Evolutionary conservation across 2,113 vertebrate species (phyloP).

Genomic region (Axis porcinus): DNA sequence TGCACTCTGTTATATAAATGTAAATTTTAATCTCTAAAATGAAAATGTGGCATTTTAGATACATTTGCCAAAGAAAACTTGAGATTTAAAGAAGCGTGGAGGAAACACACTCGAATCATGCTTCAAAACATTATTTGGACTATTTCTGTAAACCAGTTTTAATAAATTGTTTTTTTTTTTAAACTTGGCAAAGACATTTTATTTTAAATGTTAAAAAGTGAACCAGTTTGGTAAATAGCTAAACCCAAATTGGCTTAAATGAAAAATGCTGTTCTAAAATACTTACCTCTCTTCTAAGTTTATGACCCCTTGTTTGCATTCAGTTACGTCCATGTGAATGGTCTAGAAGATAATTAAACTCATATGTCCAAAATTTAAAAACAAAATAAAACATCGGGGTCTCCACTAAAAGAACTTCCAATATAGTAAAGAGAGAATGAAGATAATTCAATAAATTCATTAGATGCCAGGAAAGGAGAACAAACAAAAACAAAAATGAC

Average conservation of each 20-base stretch:
- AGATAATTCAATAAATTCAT: neutral
- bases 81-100: neutral
- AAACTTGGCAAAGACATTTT: neutral
- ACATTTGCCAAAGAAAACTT: conserved; percentile 20
- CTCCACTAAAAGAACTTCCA: neutral
- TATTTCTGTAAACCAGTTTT: neutral
- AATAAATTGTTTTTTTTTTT: neutral
- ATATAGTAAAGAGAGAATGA: neutral
- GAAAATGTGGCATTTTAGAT: conserved; percentile 19
- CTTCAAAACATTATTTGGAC: neutral
- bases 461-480: neutral
- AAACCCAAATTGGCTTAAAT: conserved; percentile 7
- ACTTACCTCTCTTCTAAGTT: conserved; percentile 38
- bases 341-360: conserved; percentile 19
- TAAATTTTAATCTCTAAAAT: neutral
- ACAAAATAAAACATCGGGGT: neutral
- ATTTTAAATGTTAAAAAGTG: conserved; percentile 16
- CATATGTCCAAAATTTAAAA: neutral
- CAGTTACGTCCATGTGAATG: conserved; percentile 19
- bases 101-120: neutral
- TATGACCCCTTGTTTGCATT: conserved; percentile 42
- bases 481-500: neutral
- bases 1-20: neutral
- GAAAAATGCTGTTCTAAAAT: conserved; percentile 25
- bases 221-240: neutral